These are phyloP conservation scores for Hippocampus zosterae DNA, from an alignment of 2,113 vertebrate species.

Conservation along the genomic window DNA sequence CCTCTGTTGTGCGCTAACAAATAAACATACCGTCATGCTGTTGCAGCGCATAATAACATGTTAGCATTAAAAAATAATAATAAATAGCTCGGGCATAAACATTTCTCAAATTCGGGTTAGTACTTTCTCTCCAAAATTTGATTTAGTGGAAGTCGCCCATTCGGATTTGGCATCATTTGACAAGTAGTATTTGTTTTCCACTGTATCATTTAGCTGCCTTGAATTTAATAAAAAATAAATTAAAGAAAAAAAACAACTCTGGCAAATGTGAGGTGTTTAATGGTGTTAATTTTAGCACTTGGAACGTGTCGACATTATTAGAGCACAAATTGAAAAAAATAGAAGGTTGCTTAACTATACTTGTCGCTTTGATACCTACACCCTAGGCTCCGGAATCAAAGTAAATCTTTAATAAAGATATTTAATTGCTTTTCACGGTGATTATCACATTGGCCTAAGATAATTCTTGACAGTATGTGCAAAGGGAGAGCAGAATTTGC, in stretches of 20 bases:
- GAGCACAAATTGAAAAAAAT: background rate
- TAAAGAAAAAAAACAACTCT: background rate
- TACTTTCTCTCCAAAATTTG: background rate
- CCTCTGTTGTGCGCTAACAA: no score
- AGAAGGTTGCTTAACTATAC: background rate
- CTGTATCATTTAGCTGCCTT: background rate
- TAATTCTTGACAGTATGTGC: background rate
- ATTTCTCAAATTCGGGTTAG: background rate
- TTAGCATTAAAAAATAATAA: background rate
- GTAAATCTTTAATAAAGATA: background rate
- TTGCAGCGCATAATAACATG: background rate
- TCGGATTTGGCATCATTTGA: background rate
- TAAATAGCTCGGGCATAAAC: background rate
- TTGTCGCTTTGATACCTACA: background rate
- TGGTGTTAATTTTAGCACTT: background rate
- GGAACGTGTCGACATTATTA: background rate
- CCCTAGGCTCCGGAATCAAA: background rate
- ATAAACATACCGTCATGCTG: background rate
- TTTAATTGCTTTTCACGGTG: slow-evolving; percentile 1
- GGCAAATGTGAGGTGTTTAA: background rate
- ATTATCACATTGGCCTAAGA: background rate
- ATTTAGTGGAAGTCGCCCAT: background rate
- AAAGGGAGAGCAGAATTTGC: background rate
- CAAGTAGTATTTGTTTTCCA: background rate
- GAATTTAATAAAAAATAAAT: background rate